Evolutionary conservation across 2,113 vertebrate genomes (phyloP), one percentile per base, ranked within the genome.

Genomic region (Cinclus mexicanus): DNA sequence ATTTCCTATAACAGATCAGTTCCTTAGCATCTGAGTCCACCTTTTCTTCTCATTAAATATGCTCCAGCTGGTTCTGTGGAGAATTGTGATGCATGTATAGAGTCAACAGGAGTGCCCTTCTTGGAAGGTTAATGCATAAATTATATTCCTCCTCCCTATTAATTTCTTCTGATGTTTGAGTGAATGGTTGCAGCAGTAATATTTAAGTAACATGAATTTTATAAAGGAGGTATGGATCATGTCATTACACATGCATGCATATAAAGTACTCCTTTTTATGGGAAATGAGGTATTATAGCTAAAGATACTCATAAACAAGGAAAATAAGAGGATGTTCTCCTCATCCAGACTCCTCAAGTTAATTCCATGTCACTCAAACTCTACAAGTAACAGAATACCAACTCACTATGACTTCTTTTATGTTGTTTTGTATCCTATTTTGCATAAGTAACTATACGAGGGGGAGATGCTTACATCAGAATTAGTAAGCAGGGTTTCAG

Each of bases 51-150:
- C 22, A 68, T 39, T 86, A 71, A 78, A 11, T 33, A 67, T 60
- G 12, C 8, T 47, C 39, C 47, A 83, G n/a, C 42, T 89, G 64
- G 52, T 87, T 76, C 75, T 82, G 28, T 16, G 21, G 72, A 47
- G 24, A 10, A 2, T 35, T 80, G n/a, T 92, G 83, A 75, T 1
- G 3, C 42, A n/a, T 12, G 17, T 49, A 50, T 46, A 37, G 21
- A 63, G 26, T 90, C 76, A 86, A 65, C 23, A 28, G 31, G 44
- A 74, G 12, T 37, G 35, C 46, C 61, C 72, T 95, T 82, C 86
- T 94, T 92, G 44, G 59, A 90, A 86, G 56, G 59, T 79, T 94
- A 95, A 90, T 88, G 60, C 92, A 84, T 83, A 77, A 67, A 79
- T 56, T 9, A 49, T 25, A 72, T 65, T 37, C 41, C 25, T 83